Evolutionary conservation across 2,888 invertebrate genomes (phyloP).

Genomic region (Diadromus collaris): DNA sequence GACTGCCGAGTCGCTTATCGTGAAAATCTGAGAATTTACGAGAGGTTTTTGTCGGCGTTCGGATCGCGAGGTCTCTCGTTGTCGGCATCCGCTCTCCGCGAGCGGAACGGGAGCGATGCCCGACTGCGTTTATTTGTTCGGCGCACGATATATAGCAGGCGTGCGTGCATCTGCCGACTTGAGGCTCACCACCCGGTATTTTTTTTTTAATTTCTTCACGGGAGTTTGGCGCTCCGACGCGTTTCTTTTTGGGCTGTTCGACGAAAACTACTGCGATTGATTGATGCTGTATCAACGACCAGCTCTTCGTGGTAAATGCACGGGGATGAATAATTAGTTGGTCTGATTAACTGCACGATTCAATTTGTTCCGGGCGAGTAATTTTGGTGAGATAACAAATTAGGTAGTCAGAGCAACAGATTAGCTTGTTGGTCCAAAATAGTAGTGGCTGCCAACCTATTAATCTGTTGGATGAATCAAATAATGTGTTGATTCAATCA

Average conservation of each 20-base stretch:
- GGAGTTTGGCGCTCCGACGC: constrained; percentile 3
- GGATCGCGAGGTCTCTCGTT: constrained; percentile 29
- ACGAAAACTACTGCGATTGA: not conserved
- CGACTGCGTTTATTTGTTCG: constrained; percentile 58
- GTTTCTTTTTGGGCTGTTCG: not conserved
- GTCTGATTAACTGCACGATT: not conserved
- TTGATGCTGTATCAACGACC: not conserved
- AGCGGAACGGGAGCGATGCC: constrained; percentile 51
- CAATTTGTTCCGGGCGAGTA: not conserved
- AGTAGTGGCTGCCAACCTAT: not conserved
- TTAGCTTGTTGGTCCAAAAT: not conserved
- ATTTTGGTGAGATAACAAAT: not conserved
- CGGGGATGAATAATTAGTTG: not conserved
- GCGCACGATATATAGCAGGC: constrained; percentile 37
- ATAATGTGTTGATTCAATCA: no score
- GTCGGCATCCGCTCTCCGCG: constrained; percentile 34
- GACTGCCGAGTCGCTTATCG: constrained; percentile 12
- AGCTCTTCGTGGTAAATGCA: not conserved
- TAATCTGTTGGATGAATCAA: not conserved
- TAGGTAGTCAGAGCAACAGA: not conserved
- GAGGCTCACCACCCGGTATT: constrained; percentile 38
- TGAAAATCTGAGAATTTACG: constrained; percentile 43
- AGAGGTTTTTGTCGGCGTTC: constrained; percentile 5
- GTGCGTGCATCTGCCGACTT: constrained; percentile 54
- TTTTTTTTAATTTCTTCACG: constrained; percentile 23